Evolutionary conservation across 2,797 vertebrate genomes (phyloP), one percentile per base, ranked within the genome.

Genomic region (Enteromius fasciolatus): DNA sequence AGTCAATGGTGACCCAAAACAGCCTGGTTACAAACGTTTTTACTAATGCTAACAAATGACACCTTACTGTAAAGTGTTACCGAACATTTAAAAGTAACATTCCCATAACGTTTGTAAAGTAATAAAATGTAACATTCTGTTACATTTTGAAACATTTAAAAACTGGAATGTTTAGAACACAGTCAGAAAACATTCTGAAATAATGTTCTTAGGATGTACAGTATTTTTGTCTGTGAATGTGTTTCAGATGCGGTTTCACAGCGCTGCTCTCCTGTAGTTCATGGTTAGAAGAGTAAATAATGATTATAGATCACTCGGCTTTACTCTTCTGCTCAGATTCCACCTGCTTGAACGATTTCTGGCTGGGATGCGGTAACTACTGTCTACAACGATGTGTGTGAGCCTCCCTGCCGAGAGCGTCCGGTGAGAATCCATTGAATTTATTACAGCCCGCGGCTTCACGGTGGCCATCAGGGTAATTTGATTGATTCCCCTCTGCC

Each of bases 401-500:
- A 61, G 74, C 39, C 36, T 75, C 63, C 63, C 76, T 31, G 17
- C 28, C 28, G 54, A 79, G 72, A n/a, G 61, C 57, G 57, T 69
- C 20, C 44, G 63, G 67, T 46, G 39, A 80, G 82, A 73, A 80
- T 50, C 28, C 15, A 66, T 57, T 39, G 70, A 54, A n/a, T 76
- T 76, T n/a, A 70, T 80, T 84, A 59, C 69, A 69, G 54, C 36
- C 80, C 57, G 4, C 4, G 78, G 82, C 67, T 64, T 64, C 8
- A 31, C 18, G 48, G 23, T 33, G 59, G 69, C 69, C 76, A 67
- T 79, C 59, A 80, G 78, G 48, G 28, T 20, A 20, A 69, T 52
- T 48, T 84, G 70, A 76, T 76, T 39, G 61, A 31, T 73, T 67
- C 54, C 76, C 52, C 67, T 52, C 73, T 78, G n/a, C 36, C 78